Evolutionary conservation across 2,797 vertebrate genomes (phyloP), one percentile per base, ranked within the genome.

Genomic region (Menidia menidia): DNA sequence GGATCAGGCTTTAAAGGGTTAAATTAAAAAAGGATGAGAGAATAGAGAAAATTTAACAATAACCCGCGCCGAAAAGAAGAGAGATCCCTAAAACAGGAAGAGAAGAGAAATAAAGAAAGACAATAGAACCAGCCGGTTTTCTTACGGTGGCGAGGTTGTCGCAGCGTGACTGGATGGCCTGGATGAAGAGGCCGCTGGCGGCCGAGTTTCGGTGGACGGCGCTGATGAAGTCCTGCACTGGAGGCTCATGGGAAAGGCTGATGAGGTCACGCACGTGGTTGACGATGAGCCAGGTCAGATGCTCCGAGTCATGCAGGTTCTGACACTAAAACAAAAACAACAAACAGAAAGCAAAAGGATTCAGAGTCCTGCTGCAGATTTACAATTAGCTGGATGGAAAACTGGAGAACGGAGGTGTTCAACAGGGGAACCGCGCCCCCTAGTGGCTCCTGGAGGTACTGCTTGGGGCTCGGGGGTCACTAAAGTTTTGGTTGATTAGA

Each of bases 191-290:
- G 51, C 98, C 98, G 0, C 97, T 99, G 67, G 98, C 98, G 7
- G 98, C 97, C 0, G 98, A 96, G 86, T 98, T 99, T 39, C 98
- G 96, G 82, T 99, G 98, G 66, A 99, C 91, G 9, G 98, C 98
- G 18, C 98, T 99, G 78, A 99, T 97, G 63, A 99, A 98, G 85
- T 99, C 98, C 89, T 99, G 98, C 33, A 99, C 98, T 0, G 98
- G 98, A 44, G 98, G 98, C 81, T 99, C 98, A 16, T 97, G 97
- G 52, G 96, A 98, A 51, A 99, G 94, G 85, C 80, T 93, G 91
- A 99, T 98, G 75, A 99, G 95, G 83, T 99, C 98, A 53, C 96
- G 95, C 69, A 99, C 94, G 0, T 99, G 98, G 85, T 99, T 99
- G 68, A 99, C 97, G 19, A 98, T 96, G 68, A 99, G 93, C 98